Evolutionary conservation across 1,140 invertebrate species (phyloP).

Genomic region (Riptortus pedestris): DNA sequence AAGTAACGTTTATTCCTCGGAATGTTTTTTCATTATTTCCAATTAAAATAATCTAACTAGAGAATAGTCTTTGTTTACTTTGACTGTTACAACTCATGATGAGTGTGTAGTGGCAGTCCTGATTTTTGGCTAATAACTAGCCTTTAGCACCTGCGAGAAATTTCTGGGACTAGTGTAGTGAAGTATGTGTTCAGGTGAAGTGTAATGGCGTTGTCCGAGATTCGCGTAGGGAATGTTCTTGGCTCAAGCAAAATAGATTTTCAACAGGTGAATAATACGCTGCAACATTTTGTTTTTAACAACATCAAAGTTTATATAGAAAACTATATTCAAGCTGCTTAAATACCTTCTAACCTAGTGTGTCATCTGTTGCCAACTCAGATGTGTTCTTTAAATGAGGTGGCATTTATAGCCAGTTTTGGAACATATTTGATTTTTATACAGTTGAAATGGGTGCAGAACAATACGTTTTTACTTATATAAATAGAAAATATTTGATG

Average conservation of each 20-base stretch:
- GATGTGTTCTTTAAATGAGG: slow-evolving; percentile 21
- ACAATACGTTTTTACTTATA: not conserved
- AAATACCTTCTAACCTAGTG: slow-evolving; percentile 9
- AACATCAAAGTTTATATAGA: too few relatives aligned
- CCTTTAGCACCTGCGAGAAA: slow-evolving; percentile 7
- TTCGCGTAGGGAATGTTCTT: slow-evolving; percentile 27
- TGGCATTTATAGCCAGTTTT: not conserved
- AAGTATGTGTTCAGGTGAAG: slow-evolving; percentile 23
- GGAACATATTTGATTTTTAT: not conserved
- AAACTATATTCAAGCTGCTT: too few relatives aligned
- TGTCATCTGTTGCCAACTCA: slow-evolving; percentile 27
- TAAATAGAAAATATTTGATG: not conserved
- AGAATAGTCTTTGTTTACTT: too few relatives aligned
- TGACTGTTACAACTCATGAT: too few relatives aligned
- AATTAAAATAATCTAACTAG: too few relatives aligned
- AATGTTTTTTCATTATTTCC: too few relatives aligned
- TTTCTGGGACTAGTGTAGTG: slow-evolving; percentile 10
- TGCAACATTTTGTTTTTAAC: too few relatives aligned
- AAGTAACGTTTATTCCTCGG: too few relatives aligned
- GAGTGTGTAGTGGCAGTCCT: too few relatives aligned
- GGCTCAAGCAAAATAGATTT: slow-evolving; percentile 22
- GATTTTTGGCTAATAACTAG: too few relatives aligned
- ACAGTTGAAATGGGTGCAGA: not conserved
- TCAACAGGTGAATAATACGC: slow-evolving; percentile 19
- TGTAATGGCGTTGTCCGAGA: slow-evolving; percentile 28